Evolutionary conservation across 2,797 vertebrate species (phyloP).

Genomic region (Podargus strigoides): DNA sequence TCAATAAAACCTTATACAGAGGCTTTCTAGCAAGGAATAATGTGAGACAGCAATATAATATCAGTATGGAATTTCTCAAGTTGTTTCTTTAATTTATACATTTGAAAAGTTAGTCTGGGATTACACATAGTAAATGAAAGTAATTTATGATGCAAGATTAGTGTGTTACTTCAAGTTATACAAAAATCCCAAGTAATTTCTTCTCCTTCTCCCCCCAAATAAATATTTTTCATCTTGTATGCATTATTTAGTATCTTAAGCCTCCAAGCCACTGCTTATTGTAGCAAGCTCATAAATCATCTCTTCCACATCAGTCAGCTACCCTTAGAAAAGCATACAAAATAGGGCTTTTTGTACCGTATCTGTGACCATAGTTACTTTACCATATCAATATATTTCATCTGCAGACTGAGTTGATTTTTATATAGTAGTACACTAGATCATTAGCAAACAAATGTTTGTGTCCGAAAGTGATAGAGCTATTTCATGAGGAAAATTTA

Average conservation of each 20-base stretch:
- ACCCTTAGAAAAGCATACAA: background rate
- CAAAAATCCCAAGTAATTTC: background rate
- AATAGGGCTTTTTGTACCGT: background rate
- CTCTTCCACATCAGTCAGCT: background rate
- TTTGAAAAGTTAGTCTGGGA: background rate
- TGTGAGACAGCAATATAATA: background rate
- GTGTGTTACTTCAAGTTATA: background rate
- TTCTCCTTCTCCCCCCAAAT: background rate
- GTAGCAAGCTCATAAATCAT: background rate
- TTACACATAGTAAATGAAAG: background rate
- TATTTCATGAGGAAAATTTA: background rate
- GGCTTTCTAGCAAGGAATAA: background rate
- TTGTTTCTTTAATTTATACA: background rate
- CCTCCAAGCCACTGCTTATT: background rate
- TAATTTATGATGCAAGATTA: background rate
- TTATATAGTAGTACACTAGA: background rate
- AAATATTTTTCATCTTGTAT: background rate
- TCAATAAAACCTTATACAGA: background rate
- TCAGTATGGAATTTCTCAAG: background rate
- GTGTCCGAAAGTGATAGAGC: background rate
- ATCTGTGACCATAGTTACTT: background rate
- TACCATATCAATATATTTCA: background rate
- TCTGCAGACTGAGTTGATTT: background rate
- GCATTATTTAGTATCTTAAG: constrained; percentile 7
- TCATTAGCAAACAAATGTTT: background rate